These are phyloP conservation scores for Mormyrops attenuatus DNA, from an alignment of 2,797 vertebrate species.

Conservation along the genomic window DNA sequence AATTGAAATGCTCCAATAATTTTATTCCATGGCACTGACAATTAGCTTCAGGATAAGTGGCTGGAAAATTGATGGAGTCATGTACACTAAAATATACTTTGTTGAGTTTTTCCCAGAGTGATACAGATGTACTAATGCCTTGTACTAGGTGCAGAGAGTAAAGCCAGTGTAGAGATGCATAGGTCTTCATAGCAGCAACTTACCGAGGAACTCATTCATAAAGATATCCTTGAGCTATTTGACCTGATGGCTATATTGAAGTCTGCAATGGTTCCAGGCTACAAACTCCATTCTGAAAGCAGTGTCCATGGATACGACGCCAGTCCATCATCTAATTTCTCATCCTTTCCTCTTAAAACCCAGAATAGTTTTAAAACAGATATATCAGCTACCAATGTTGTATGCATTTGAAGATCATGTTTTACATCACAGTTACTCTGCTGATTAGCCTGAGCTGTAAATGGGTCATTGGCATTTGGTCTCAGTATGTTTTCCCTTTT, in stretches of 20 bases:
- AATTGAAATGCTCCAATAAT: not conserved
- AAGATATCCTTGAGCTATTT: not conserved
- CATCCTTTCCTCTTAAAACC: not conserved
- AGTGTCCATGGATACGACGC: not conserved
- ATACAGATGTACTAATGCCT: not conserved
- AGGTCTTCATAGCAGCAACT: not conserved
- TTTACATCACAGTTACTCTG: not conserved
- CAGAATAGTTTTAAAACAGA: not conserved
- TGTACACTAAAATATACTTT: not conserved
- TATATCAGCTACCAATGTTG: not conserved
- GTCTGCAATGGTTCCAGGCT: not conserved
- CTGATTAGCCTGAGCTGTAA: not conserved
- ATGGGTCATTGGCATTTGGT: not conserved
- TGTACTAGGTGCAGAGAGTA: not conserved
- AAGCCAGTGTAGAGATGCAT: not conserved
- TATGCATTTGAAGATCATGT: not conserved
- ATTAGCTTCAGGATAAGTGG: not conserved
- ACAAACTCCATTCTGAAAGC: not conserved
- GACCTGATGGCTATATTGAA: not conserved
- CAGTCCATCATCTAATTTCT: not conserved
- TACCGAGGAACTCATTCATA: not conserved
- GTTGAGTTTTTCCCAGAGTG: not conserved
- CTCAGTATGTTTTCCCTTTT: not conserved
- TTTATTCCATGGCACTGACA: not conserved
- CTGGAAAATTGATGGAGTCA: not conserved